These are phyloP conservation scores for Calidris pugnax DNA, from an alignment of 2,113 vertebrate species.

Conservation along the genomic window DNA sequence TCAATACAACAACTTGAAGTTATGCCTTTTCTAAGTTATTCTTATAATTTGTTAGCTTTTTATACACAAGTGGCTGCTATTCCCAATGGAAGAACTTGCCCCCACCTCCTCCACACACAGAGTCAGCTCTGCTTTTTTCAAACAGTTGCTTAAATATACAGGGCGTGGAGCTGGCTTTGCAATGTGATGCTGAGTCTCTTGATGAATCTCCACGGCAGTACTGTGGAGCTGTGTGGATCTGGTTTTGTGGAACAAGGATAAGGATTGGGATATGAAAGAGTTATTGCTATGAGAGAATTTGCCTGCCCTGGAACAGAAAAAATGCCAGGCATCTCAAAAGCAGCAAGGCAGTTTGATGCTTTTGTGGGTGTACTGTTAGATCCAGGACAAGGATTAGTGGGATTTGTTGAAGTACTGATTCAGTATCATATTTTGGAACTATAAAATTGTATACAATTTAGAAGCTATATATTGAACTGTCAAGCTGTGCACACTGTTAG, in stretches of 20 bases:
- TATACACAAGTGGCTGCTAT: neutral
- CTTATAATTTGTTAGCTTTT: neutral
- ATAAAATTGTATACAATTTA: constrained; percentile 12
- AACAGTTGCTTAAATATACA: neutral
- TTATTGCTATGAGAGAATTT: neutral
- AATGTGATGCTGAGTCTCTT: neutral
- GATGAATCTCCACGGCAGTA: neutral
- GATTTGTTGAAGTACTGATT: neutral
- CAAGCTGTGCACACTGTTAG: neutral
- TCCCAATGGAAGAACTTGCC: neutral
- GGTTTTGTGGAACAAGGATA: neutral
- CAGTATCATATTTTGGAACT: neutral
- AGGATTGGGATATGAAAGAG: neutral
- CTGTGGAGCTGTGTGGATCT: neutral
- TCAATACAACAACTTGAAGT: neutral
- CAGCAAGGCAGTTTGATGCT: neutral
- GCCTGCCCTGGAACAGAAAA: neutral
- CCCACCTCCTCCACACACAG: neutral
- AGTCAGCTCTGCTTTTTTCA: neutral
- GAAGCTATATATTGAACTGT: neutral
- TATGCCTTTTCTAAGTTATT: neutral
- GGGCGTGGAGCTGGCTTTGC: neutral
- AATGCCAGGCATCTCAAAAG: neutral
- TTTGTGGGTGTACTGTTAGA: neutral
- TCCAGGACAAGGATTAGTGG: neutral